Percentiles rank a stretch among this genome's conserved stretches.
phyloP scores from a whole-genome alignment of 2,888 invertebrate species.

The Eilema griseolum region DNA sequence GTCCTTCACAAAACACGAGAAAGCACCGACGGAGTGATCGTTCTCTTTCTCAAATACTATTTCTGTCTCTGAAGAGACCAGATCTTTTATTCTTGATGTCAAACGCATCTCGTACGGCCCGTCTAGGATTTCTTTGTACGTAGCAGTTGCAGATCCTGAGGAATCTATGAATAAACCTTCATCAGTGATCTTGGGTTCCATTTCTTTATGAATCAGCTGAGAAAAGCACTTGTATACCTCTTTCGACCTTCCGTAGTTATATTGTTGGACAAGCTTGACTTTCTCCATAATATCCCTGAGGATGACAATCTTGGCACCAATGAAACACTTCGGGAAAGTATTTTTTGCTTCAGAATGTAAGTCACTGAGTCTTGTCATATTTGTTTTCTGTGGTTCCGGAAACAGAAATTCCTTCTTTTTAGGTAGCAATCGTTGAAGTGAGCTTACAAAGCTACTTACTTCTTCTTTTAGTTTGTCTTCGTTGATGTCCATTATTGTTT shows the following conservation, averaged over 20 bases:
- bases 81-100: conserved; percentile 75
- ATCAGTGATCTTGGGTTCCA: conserved; percentile 65
- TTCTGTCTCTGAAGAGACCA: conserved; percentile 80
- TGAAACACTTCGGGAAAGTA: conserved; percentile 79
- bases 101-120: conserved; percentile 71
- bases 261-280: conserved; percentile 78
- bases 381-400: conserved; percentile 60
- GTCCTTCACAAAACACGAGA: conserved; percentile 71
- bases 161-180: conserved; percentile 76
- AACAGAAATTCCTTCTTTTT: conserved; percentile 74
- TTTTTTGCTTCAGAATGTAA: conserved; percentile 78
- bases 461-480: conserved; percentile 77
- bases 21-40: conserved; percentile 65
- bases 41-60: conserved; percentile 71
- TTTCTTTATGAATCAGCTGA: conserved; percentile 76
- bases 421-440: conserved; percentile 74
- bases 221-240: conserved; percentile 72
- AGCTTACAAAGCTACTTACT: conserved; percentile 72
- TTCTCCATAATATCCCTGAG: conserved; percentile 74
- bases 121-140: conserved; percentile 70
- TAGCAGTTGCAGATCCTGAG: conserved; percentile 76
- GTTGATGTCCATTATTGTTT: conserved; percentile 77
- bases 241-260: conserved; percentile 75
- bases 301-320: conserved; percentile 74
- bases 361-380: conserved; percentile 69